Base-by-base conservation (phyloP, 2,113 vertebrate species). In the Leptobrachium leishanense region DNA sequence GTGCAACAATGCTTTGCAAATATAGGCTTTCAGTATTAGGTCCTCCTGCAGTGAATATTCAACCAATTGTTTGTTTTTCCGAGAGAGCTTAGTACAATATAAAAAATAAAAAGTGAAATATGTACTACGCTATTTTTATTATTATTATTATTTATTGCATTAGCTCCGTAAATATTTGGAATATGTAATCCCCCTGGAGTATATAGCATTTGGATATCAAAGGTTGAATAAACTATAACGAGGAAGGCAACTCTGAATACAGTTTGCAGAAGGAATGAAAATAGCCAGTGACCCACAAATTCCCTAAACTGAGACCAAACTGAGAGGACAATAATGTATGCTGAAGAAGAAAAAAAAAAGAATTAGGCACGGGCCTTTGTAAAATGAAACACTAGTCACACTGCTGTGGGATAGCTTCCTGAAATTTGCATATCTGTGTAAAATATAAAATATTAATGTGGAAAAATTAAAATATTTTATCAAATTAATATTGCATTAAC, bases 401-500 rank as follows among this genome's bases (percentile, higher is more conserved):
- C 40, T 68, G 41, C 71, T 68, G 42, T 59, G 53, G 77, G 59
- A 55, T 62, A 72, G 50, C 71, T 68, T 53, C 12, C 53, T 15
- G 40, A 15, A 74, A 74, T 80, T 74, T 74, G 77, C 77, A 80
- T 80, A 59, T 80, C 66, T 74, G 54, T 80, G 77, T 80, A 59
- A 80, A 74, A 73, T 59, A 74, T 80, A 74, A 80, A 80, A 80
- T 80, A 80, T 80, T 74, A 68, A 80, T 80, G 71, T 39, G 10
- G 43, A 74, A 80, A 80, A 80, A 80, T 80, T 74, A 74, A 80
- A 80, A 80, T 80, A 80, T 80, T 74, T 74, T 74, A 80, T 80
- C 77, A 80, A 80, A 80, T 80, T 80, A 80, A 80, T 80, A 74
- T 80, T 80, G 42, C 77, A 80, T 74, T 74, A 66, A 39, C 63